These are phyloP conservation scores for Nipponacmea schrenckii DNA, from an alignment of 2,888 invertebrate species.

Conservation along the genomic window DNA sequence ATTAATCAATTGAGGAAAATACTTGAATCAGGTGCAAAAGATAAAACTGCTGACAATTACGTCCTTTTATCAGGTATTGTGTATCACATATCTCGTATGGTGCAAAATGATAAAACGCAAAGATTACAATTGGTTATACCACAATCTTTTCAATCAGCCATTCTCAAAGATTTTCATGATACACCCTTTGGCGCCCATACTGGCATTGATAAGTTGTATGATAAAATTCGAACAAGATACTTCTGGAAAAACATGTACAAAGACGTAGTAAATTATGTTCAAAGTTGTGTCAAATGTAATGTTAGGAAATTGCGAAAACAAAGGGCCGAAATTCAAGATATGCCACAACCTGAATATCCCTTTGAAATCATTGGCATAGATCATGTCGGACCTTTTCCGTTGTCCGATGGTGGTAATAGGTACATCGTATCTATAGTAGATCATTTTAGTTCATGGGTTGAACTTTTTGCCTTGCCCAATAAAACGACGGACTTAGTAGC, in stretches of 20 bases:
- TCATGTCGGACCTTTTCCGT: not conserved
- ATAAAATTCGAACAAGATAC: constrained; percentile 1
- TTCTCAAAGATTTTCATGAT: constrained; percentile 1
- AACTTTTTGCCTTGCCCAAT: not conserved
- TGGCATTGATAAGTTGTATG: constrained; percentile 9
- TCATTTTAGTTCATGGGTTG: not conserved
- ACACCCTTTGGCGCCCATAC: not conserved
- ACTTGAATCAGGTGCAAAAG: no score
- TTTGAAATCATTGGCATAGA: not conserved
- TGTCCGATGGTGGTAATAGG: not conserved
- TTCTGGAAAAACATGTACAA: constrained; percentile 10
- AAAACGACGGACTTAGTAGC: not conserved
- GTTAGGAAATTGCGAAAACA: not conserved
- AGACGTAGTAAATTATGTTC: not conserved
- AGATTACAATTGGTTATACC: not conserved
- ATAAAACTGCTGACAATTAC: no score
- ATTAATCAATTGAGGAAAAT: not conserved
- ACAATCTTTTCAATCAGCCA: not conserved
- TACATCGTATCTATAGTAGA: not conserved
- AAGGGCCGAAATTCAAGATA: not conserved
- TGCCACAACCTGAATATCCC: not conserved
- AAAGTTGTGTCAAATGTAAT: constrained; percentile 9
- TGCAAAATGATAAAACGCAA: not conserved
- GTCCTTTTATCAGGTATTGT: not conserved
- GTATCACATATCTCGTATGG: not conserved